A percentile compares a stretch with the other conserved stretches of the same genome.
Evolutionary conservation across 2,797 vertebrate species (phyloP).

Genomic region (Mionectes olivaceus): DNA sequence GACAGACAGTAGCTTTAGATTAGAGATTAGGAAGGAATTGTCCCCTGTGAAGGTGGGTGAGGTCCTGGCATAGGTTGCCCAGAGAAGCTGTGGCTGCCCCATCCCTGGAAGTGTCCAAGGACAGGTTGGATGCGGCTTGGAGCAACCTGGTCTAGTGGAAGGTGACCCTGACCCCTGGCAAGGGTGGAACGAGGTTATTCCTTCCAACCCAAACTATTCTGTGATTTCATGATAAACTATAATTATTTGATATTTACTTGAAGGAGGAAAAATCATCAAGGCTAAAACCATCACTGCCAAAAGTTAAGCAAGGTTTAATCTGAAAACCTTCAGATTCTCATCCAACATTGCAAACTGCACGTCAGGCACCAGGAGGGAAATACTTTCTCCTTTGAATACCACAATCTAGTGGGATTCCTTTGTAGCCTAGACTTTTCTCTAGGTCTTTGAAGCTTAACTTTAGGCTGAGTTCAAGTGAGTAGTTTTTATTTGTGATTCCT

Average conservation of each 20-base stretch:
- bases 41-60: too few relatives aligned
- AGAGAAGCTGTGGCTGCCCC: neutral
- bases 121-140: neutral
- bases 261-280: neutral
- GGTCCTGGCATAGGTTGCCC: too few relatives aligned
- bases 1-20: too few relatives aligned
- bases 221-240: rapidly evolving
- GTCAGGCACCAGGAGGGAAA: neutral
- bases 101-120: neutral
- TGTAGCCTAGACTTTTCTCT: neutral
- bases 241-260: rapidly evolving
- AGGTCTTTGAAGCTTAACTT: neutral
- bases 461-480: neutral
- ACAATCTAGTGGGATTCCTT: neutral
- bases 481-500: neutral
- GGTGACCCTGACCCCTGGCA: neutral
- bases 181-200: neutral
- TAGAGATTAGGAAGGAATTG: too few relatives aligned
- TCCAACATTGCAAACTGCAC: neutral
- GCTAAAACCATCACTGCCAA: neutral
- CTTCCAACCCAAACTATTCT: neutral
- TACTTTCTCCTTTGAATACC: neutral
- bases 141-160: neutral
- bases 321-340: neutral
- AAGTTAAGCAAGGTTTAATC: rapidly evolving